phyloP scores from a whole-genome alignment of 2,888 invertebrate genomes.

The Rhingia rostrata region DNA sequence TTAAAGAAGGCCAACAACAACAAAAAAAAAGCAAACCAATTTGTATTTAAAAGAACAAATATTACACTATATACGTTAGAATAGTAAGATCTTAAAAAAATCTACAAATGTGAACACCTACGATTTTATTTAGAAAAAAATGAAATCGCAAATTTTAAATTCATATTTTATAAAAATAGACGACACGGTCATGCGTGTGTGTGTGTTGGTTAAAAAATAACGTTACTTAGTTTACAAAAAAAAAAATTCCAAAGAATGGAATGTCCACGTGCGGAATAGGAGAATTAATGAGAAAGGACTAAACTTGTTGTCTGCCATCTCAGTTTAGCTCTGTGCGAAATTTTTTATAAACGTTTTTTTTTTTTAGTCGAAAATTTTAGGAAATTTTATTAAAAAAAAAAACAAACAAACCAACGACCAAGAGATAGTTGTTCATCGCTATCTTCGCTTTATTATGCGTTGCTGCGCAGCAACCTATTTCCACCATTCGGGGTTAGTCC shows the following conservation, averaged over 20 bases:
- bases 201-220: conserved; percentile 36
- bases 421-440: conserved; percentile 28
- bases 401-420: conserved; percentile 25
- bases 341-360: background rate
- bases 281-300: conserved; percentile 20
- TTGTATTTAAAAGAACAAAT: conserved; percentile 53
- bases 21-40: conserved; percentile 6
- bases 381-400: conserved; percentile 6
- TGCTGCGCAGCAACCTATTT: conserved; percentile 4
- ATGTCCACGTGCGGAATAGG: conserved; percentile 18
- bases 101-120: conserved; percentile 39
- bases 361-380: conserved; percentile 14
- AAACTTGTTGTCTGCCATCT: conserved; percentile 21
- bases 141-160: conserved; percentile 57
- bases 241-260: background rate
- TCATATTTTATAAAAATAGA: conserved; percentile 57
- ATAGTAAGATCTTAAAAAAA: conserved; percentile 64
- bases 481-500: conserved; percentile 24
- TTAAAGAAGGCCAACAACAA: conserved; percentile 70
- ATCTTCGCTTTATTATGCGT: conserved; percentile 26
- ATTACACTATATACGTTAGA: conserved; percentile 72
- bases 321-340: conserved; percentile 27
- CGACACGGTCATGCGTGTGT: conserved; percentile 45
- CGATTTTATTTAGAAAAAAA: conserved; percentile 48
- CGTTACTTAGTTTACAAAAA: conserved; percentile 40